A percentile compares a stretch with the other conserved stretches of the same genome.
Evolutionary conservation across 2,888 invertebrate genomes (phyloP).

Genomic region (Eupithecia vulgata): DNA sequence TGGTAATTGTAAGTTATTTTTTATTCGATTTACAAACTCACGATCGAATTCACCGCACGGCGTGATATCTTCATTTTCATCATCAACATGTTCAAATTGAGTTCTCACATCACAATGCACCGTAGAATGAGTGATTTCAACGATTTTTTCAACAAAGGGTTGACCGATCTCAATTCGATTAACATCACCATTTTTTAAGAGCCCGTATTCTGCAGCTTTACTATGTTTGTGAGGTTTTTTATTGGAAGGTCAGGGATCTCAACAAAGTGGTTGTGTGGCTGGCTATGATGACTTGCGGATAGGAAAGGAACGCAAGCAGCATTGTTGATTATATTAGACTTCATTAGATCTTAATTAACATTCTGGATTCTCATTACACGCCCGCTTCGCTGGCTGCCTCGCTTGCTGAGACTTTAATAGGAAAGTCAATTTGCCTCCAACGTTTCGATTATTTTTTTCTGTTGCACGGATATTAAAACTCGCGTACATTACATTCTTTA

Average conservation of each 20-base stretch:
- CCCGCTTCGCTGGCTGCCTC: conserved; percentile 67
- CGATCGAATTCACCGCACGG: conserved; percentile 45
- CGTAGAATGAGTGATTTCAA: conserved; percentile 75
- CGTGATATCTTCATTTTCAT: conserved; percentile 74
- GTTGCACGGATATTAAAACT: conserved; percentile 58
- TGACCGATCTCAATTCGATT: conserved; percentile 82
- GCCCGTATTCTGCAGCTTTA: conserved; percentile 42
- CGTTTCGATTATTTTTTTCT: conserved; percentile 69
- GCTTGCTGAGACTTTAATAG: conserved; percentile 73
- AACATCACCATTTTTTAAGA: conserved; percentile 64
- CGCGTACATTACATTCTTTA: conserved; percentile 36
- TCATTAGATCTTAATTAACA: conserved; percentile 84
- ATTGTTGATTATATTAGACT: conserved; percentile 84
- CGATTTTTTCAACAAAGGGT: conserved; percentile 82
- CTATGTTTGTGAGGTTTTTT: conserved; percentile 30
- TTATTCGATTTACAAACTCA: conserved; percentile 43
- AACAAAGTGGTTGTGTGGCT: conserved; percentile 62
- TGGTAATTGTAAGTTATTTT: conserved; percentile 20
- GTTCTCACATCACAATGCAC: conserved; percentile 82
- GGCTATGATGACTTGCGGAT: conserved; percentile 81
- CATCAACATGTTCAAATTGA: conserved; percentile 76
- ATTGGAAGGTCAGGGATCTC: conserved; percentile 67
- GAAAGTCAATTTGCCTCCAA: conserved; percentile 76
- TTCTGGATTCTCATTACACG: conserved; percentile 84
- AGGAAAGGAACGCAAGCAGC: conserved; percentile 79